A percentile compares a stretch with the other conserved stretches of the same genome.
phyloP scores from a whole-genome alignment of 2,797 vertebrate genomes.

The Anguilla pacifica region DNA sequence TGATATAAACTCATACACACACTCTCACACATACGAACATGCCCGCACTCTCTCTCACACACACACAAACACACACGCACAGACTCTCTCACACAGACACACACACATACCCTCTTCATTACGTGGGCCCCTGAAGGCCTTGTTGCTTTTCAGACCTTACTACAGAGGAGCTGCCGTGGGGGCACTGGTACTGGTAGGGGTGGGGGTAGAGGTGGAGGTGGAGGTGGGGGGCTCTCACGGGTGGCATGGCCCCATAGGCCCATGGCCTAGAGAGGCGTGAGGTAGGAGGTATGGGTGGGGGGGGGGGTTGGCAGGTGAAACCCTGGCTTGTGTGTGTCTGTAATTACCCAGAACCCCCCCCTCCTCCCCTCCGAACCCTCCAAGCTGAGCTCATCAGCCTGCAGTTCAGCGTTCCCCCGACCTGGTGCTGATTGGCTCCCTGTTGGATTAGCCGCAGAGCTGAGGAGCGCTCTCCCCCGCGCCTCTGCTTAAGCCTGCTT shows the following conservation, averaged over 20 bases:
- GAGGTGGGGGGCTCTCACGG: not conserved
- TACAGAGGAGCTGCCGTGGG: not conserved
- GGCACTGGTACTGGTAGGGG: too few species aligned
- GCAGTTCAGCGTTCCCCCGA: constrained; percentile 11
- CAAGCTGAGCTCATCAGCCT: constrained; percentile 43
- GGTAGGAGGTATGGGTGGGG: constrained; percentile 27
- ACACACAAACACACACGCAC: not conserved
- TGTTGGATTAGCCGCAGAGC: constrained; percentile 72
- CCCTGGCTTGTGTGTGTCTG: constrained; percentile 56
- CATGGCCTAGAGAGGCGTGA: constrained; percentile 48
- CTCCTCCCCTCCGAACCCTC: not conserved
- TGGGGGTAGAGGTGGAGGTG: not conserved
- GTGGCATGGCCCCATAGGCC: constrained; percentile 35
- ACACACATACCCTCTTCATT: constrained; percentile 48
- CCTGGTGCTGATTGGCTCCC: constrained; percentile 81
- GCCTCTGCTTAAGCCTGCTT: constrained; percentile 71
- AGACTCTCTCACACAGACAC: not conserved
- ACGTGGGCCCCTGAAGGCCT: not conserved
- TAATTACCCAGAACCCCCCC: constrained; percentile 72
- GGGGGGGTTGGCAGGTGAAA: constrained; percentile 63
- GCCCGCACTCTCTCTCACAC: not conserved
- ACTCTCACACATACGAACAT: not conserved
- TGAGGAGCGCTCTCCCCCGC: constrained; percentile 60
- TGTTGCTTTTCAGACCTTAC: not conserved
- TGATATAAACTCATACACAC: not conserved